Base-by-base conservation (phyloP, 1,140 invertebrate genomes). In the Triops cancriformis region DNA sequence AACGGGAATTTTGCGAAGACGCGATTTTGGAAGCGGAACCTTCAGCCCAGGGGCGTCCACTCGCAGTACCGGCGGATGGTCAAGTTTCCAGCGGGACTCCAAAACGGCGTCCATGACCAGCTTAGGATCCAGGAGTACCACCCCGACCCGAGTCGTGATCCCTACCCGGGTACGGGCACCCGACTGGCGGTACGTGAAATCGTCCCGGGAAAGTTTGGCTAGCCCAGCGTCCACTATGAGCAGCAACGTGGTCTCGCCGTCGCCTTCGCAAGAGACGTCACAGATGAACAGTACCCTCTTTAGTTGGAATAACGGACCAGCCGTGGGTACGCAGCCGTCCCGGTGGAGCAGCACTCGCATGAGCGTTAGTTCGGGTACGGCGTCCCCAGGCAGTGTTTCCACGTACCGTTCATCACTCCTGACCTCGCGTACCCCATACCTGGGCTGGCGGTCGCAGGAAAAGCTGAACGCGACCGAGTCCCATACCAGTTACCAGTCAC, bases 361-460 rank as follows among this genome's bases (percentile, higher is more conserved):
- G 79, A 82, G 81, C 73, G 80, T 79, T 73, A 80, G 81, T 75
- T 80, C 81, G 37, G 80, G 80, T 73, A 80, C 78, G 74, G 79
- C 79, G 74, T 81, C 79, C 26, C 78, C 83, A 12, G 83, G 83
- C 14, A 64, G 51, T 64, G 28, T 81, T 86, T 91, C 87, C 85
- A 88, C 83, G 7, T 78, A 78, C 73, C 72, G 77, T 6, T 51
- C 42, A 23, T 78, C 77, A 81, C 77, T 75, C 80, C 79, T 75
- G 73, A 77, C 76, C 74, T 73, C 37, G 77, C 77, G 76, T 79
- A 91, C 93, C 84, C 94, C 94, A 11, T 95, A 95, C 84, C 87
- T 95, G 37, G 94, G 94, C 75, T 96, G 94, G 94, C 87, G 94
- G 80, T 95, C 93, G 78, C 93, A 94, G 82, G 93, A 95, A 84